Percentiles rank a stretch among this genome's conserved stretches.
phyloP scores from a whole-genome alignment of 2,113 vertebrate genomes.

The Panthera tigris region DNA sequence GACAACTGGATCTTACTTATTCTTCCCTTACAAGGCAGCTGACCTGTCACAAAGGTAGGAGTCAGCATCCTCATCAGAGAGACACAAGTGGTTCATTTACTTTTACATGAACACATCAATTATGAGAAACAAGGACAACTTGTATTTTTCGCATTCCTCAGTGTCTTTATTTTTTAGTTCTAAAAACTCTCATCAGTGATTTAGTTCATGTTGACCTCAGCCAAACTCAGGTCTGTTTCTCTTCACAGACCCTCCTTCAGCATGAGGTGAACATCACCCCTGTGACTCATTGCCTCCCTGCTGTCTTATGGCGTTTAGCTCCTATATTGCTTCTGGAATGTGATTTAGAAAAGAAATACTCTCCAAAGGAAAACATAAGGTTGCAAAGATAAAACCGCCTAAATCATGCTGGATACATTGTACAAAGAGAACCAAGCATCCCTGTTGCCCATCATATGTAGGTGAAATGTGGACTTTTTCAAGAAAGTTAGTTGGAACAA shows the following conservation, averaged over 20 bases:
- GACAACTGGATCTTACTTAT: background rate
- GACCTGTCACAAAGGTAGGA: background rate
- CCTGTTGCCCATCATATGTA: background rate
- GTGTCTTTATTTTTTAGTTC: background rate
- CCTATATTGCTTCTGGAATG: background rate
- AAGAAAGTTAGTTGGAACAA: background rate
- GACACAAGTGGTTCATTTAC: background rate
- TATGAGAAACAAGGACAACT: background rate
- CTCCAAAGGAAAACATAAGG: background rate
- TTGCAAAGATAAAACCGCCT: background rate
- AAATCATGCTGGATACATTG: background rate
- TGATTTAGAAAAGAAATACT: slow-evolving; percentile 25
- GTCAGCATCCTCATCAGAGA: background rate
- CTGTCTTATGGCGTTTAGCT: background rate
- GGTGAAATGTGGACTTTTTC: background rate
- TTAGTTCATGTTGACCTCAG: background rate
- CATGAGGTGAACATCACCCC: background rate
- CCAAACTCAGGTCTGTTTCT: background rate
- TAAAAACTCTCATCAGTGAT: background rate
- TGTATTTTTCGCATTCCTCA: background rate
- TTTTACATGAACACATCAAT: background rate
- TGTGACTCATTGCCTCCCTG: background rate
- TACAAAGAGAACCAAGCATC: background rate
- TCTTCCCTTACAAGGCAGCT: background rate
- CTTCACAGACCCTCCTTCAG: background rate